Evolutionary conservation across 2,113 vertebrate species (phyloP).

Genomic region (Myiozetetes cayanensis): DNA sequence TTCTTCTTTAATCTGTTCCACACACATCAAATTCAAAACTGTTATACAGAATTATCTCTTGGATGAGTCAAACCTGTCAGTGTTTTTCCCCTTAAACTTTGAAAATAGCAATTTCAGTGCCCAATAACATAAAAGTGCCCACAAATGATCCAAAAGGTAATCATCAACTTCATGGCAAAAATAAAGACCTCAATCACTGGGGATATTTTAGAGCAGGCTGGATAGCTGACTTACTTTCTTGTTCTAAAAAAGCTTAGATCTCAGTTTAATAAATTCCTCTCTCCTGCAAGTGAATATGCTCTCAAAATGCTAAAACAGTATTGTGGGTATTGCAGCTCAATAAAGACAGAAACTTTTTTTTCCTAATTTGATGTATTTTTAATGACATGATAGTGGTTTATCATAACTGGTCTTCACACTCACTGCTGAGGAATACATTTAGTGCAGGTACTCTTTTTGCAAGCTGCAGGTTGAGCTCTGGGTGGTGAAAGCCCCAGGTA

Average conservation of each 20-base stretch:
- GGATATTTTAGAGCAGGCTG: not conserved
- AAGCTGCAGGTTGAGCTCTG: not conserved
- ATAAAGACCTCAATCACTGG: not conserved
- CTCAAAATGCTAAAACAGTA: not conserved
- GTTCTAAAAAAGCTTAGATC: not conserved
- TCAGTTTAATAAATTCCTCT: not conserved
- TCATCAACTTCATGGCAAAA: not conserved
- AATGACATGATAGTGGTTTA: not conserved
- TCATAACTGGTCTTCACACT: not conserved
- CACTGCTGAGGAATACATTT: not conserved
- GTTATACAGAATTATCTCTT: not conserved
- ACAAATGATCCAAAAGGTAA: not conserved
- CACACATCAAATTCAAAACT: not conserved
- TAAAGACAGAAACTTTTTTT: not conserved
- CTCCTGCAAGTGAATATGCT: not conserved
- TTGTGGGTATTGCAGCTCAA: not conserved
- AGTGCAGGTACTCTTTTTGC: fast-evolving
- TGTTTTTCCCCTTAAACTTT: not conserved
- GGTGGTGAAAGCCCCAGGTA: not conserved
- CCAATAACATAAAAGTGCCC: not conserved
- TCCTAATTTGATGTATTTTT: not conserved
- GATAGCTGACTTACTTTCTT: not conserved
- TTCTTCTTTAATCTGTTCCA: not conserved
- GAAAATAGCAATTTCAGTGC: not conserved
- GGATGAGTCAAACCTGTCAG: not conserved